Evolutionary conservation across 2,113 vertebrate species (phyloP), one percentile per base, ranked within the genome.

Genomic region (Pardalotus punctatus): DNA sequence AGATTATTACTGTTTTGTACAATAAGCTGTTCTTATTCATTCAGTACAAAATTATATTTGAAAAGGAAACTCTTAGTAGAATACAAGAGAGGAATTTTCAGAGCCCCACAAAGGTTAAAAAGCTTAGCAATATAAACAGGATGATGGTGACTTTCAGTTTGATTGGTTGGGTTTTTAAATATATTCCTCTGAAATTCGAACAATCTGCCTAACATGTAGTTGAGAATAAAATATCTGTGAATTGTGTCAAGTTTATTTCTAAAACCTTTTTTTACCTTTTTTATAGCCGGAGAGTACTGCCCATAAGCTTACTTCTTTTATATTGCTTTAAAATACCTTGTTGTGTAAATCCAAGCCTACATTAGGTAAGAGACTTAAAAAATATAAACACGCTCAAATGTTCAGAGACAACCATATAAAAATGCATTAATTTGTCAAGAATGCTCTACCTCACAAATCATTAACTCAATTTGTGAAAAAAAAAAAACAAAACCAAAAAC

Each of bases 171-270:
- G 4, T 31, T 65, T 92, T 57, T 90, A 58, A 96, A 86, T 51
- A 92, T 50, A 94, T 93, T 97, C 54, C 24, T 95, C 64, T 92
- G 81, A 97, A 97, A 97, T 96, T 92, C 86, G 25, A 97, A 70
- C 96, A 62, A 95, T 95, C 77, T 90, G 43, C 73, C 45, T 93
- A 97, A 88, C 89, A 92, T 20, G 4, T 69, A 93, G 72, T 88
- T 94, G 64, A 93, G 31, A 76, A 93, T 74, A 78, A 76, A 93
- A 53, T 95, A 93, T 64, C 42, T 93, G 28, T 96, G 57, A 97
- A 91, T 40, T 53, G 33, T 94, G 67, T 86, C 92, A 89, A 58
- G 56, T 51, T 93, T 91, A 67, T 92, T 84, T 94, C 57, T 92
- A 91, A 94, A 94, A 66, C 7, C 12, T 95, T 76, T 94, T 93